A percentile compares a stretch with the other conserved stretches of the same genome.
phyloP scores from a whole-genome alignment of 2,888 invertebrate species.

The Koerneria pararmatus region DNA sequence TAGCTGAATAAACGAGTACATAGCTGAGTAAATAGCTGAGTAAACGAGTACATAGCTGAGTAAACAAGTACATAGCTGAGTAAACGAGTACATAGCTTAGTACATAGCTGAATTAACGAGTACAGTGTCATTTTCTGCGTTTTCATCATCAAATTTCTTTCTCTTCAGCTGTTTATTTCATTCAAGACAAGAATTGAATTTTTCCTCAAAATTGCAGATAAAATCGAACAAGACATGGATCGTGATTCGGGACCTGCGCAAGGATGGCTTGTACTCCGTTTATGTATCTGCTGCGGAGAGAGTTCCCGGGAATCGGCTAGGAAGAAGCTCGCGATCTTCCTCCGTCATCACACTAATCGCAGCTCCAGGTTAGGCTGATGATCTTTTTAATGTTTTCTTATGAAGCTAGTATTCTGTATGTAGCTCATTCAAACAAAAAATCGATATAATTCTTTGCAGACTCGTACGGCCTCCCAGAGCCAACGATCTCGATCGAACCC shows the following conservation, averaged over 20 bases:
- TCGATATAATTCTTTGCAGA: slow-evolving; percentile 25
- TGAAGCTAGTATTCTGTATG: too few relatives aligned
- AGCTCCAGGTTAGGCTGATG: slow-evolving; percentile 28
- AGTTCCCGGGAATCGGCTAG: slow-evolving; percentile 21
- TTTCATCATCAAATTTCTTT: too few relatives aligned
- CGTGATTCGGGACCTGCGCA: slow-evolving; percentile 32
- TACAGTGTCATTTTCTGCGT: too few relatives aligned
- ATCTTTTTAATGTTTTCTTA: not conserved
- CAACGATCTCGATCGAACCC: slow-evolving; percentile 30
- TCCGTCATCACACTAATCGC: slow-evolving; percentile 41
- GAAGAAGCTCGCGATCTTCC: slow-evolving; percentile 1
- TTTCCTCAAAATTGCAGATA: slow-evolving; percentile 9
- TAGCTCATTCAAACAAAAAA: too few relatives aligned
- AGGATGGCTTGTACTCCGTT: slow-evolving; percentile 33
- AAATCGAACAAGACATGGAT: slow-evolving; percentile 36
- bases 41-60: too few relatives aligned
- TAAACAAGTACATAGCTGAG: too few relatives aligned
- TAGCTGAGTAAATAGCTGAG: too few relatives aligned
- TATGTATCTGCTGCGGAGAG: slow-evolving; percentile 37
- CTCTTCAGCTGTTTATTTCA: too few relatives aligned
- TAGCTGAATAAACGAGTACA: too few relatives aligned
- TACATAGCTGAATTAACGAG: too few relatives aligned
- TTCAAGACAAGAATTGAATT: not conserved
- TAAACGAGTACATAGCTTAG: too few relatives aligned
- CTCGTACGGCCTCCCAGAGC: slow-evolving; percentile 38